Percentiles rank a stretch among this genome's conserved stretches.
These are phyloP conservation scores for Sycophaga agraensis DNA, from an alignment of 1,140 invertebrate species.

Conservation along the genomic window DNA sequence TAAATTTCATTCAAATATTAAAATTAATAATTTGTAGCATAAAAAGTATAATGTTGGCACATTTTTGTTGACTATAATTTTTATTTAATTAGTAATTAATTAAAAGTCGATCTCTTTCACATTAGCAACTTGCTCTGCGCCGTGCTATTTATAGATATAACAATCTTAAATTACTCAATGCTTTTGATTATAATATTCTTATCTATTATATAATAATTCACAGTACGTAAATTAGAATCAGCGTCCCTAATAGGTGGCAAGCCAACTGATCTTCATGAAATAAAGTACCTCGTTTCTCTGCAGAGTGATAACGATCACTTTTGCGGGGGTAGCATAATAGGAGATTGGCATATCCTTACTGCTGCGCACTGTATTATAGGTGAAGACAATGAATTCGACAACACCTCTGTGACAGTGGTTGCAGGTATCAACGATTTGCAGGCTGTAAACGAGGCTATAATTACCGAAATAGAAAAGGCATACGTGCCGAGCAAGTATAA, in stretches of 20 bases:
- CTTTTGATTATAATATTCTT: no score
- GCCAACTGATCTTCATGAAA: neutral
- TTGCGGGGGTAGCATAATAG: conserved; percentile 54
- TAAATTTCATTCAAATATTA: no score
- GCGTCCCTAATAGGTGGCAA: conserved; percentile 1
- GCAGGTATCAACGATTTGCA: conserved; percentile 9
- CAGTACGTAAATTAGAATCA: neutral
- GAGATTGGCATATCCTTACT: conserved; percentile 49
- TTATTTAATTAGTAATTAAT: no score
- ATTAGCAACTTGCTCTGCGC: no score
- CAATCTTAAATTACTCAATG: no score
- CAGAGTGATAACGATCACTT: conserved; percentile 14
- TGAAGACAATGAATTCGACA: conserved; percentile 1
- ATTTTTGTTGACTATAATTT: no score
- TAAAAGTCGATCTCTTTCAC: no score
- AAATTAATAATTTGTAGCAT: no score
- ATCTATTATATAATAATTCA: no score
- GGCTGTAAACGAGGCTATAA: neutral
- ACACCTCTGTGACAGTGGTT: neutral
- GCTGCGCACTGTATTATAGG: conserved; percentile 53
- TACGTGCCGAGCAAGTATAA: conserved; percentile 9
- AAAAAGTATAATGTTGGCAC: no score
- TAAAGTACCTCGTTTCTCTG: conserved; percentile 17
- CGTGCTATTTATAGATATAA: no score
- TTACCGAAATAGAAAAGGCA: neutral